A percentile compares a stretch with the other conserved stretches of the same genome.
These are phyloP conservation scores for Epistrophe grossulariae DNA, from an alignment of 2,888 invertebrate species.

Conservation along the genomic window DNA sequence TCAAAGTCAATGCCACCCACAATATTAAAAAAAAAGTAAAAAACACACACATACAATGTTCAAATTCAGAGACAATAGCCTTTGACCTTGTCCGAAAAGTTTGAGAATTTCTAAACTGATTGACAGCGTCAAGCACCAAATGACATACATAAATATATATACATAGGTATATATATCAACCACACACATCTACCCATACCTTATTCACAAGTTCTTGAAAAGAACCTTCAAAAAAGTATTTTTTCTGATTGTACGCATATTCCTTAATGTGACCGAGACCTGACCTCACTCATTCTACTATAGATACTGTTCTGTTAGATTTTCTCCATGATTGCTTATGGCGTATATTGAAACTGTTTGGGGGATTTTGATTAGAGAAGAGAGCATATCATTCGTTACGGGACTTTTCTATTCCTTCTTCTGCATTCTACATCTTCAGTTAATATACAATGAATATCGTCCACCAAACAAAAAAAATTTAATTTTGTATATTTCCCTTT, in stretches of 20 bases:
- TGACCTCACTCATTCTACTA: conserved; percentile 48
- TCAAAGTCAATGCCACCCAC: conserved; percentile 57
- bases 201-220: neutral
- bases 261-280: conserved; percentile 54
- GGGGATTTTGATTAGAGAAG: conserved; percentile 40
- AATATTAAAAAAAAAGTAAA: conserved; percentile 6
- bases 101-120: conserved; percentile 43
- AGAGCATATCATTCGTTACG: conserved; percentile 49
- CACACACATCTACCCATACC: too few species aligned
- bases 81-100: conserved; percentile 66
- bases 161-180: neutral
- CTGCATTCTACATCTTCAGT: too few species aligned
- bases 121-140: conserved; percentile 49
- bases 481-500: neutral
- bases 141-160: neutral
- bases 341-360: conserved; percentile 3
- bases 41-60: neutral
- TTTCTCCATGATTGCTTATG: conserved; percentile 15
- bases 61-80: conserved; percentile 54
- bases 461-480: neutral
- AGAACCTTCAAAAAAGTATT: neutral
- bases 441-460: neutral
- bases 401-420: conserved; percentile 11
- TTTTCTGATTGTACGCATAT: conserved; percentile 31
- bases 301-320: conserved; percentile 27